A percentile compares a stretch with the other conserved stretches of the same genome.
phyloP scores from a whole-genome alignment of 64 coral and sea anemone genomes.

The Anthopleura sola region DNA sequence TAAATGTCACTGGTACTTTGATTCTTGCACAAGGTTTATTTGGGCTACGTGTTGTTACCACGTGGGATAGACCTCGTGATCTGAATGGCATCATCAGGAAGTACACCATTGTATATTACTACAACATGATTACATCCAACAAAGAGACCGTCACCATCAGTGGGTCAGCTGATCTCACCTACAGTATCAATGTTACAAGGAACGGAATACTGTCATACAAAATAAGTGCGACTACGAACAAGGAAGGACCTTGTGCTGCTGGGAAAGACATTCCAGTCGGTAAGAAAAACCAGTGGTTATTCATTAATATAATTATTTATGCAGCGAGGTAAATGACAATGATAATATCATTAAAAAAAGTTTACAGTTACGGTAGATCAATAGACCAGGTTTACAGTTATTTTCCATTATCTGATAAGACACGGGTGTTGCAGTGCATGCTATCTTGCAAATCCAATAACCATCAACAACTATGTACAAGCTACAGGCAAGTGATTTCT shows the following conservation, averaged over 20 bases:
- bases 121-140: not conserved
- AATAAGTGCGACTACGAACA: not conserved
- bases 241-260: conserved; percentile 6
- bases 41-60: not conserved
- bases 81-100: not conserved
- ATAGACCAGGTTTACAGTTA: too few relatives aligned
- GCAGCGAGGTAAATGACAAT: too few relatives aligned
- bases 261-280: too few relatives aligned
- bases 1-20: not conserved
- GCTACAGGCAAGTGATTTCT: too few relatives aligned
- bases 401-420: too few relatives aligned
- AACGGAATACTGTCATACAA: not conserved
- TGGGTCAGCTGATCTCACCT: not conserved
- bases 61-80: not conserved
- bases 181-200: not conserved
- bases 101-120: conserved; percentile 1
- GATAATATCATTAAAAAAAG: too few relatives aligned
- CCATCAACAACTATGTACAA: too few relatives aligned
- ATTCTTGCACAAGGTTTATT: not conserved
- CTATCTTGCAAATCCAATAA: too few relatives aligned
- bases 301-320: too few relatives aligned
- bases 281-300: too few relatives aligned
- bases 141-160: not conserved
- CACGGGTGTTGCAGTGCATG: too few relatives aligned
- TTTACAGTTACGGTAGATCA: too few relatives aligned